Conservation (phyloP, 1,140 invertebrate species). For the Lordiphosa clarofinis region DNA sequence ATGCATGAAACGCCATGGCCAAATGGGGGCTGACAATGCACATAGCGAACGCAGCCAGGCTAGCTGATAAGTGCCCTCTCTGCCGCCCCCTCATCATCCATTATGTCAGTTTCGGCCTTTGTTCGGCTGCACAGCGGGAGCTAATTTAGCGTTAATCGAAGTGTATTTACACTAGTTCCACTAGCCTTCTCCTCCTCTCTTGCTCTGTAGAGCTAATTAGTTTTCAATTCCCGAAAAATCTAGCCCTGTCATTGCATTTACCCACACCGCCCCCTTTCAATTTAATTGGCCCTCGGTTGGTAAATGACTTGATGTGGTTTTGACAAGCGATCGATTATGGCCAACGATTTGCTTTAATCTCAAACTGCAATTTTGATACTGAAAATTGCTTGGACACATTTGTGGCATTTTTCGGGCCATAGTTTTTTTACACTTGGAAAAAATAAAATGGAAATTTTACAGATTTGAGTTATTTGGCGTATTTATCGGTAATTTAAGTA, state of each 20-base stretch:
- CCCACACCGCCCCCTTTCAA: background rate
- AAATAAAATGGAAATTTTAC: too few relatives aligned
- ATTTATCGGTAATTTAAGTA: too few relatives aligned
- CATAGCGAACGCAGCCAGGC: slow-evolving; percentile 24
- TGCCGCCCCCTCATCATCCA: slow-evolving; percentile 17
- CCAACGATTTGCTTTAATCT: background rate
- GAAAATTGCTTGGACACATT: too few relatives aligned
- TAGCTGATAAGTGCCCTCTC: slow-evolving; percentile 40
- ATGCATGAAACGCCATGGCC: slow-evolving; percentile 53
- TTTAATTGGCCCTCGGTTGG: too few relatives aligned
- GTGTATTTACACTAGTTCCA: slow-evolving; percentile 42
- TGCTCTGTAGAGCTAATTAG: slow-evolving; percentile 44
- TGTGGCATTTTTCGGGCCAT: too few relatives aligned
- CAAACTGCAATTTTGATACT: too few relatives aligned
- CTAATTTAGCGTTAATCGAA: slow-evolving; percentile 68
- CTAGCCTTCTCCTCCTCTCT: background rate
- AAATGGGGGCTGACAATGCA: slow-evolving; percentile 53
- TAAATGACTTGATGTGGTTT: slow-evolving; percentile 5
- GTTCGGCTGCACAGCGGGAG: slow-evolving; percentile 36
- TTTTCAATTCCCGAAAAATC: slow-evolving; percentile 34
- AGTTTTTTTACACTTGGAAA: too few relatives aligned
- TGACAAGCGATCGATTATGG: slow-evolving; percentile 10
- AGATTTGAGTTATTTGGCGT: too few relatives aligned
- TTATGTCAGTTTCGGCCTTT: slow-evolving; percentile 32
- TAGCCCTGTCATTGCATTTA: background rate